These are phyloP conservation scores for Melanotaenia trifasciata DNA, from an alignment of 2,797 vertebrate species.

Conservation along the genomic window DNA sequence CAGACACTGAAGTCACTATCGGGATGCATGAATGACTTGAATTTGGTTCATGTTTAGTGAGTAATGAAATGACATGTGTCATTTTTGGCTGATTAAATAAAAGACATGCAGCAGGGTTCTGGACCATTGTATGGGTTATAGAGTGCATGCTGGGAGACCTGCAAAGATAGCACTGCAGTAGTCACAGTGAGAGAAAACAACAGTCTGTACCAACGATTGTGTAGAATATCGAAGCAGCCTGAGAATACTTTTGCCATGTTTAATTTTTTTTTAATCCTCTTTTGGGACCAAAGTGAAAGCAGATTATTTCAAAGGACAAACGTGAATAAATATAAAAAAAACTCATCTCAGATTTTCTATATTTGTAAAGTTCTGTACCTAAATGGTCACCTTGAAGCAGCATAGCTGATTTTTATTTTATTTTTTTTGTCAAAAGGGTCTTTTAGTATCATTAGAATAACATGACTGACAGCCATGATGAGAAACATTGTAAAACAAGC, in stretches of 20 bases:
- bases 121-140: background rate
- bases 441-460: background rate
- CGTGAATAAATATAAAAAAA: background rate
- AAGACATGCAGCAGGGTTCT: background rate
- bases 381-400: background rate
- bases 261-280: no score
- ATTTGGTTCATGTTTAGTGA: background rate
- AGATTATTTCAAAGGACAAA: background rate
- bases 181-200: background rate
- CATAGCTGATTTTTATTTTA: background rate
- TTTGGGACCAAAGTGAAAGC: background rate
- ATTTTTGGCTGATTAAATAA: background rate
- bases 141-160: background rate
- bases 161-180: background rate
- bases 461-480: background rate
- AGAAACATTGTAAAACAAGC: background rate
- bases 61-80: background rate
- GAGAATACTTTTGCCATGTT: background rate
- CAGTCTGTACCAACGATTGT: background rate
- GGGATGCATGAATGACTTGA: background rate
- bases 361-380: background rate
- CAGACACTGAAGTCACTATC: background rate
- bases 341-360: background rate
- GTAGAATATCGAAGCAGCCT: background rate
- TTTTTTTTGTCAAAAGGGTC: background rate